phyloP scores from a whole-genome alignment of 2,888 invertebrate genomes.

The Chrysomela aeneicollis region DNA sequence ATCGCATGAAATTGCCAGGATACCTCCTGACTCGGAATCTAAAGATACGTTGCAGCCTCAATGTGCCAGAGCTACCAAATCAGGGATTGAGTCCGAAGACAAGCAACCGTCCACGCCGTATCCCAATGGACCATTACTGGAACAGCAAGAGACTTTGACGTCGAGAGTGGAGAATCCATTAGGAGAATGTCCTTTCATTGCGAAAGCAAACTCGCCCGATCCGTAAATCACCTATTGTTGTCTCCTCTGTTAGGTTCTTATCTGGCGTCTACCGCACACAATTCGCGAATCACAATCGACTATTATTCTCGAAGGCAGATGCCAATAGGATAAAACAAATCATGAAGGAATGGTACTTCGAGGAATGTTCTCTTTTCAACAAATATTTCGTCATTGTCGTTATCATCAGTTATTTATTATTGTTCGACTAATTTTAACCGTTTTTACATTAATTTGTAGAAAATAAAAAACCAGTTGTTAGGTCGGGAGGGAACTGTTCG shows the following conservation, averaged over 20 bases:
- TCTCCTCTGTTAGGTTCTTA: not conserved
- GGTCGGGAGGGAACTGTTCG: no score
- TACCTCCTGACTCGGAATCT: no score
- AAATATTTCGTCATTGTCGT: no score
- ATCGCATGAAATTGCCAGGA: no score
- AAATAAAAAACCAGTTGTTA: no score
- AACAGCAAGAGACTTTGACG: not conserved
- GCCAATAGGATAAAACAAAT: no score
- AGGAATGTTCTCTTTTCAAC: no score
- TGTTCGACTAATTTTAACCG: no score
- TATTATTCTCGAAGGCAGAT: not conserved
- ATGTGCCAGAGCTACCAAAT: not conserved
- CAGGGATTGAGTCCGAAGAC: not conserved
- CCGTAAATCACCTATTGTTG: slow-evolving; percentile 4
- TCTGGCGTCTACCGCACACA: not conserved
- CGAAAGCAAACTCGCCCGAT: slow-evolving; percentile 1
- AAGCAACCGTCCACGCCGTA: not conserved
- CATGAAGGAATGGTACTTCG: no score
- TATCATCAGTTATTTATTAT: no score
- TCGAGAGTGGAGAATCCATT: not conserved
- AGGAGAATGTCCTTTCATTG: not conserved
- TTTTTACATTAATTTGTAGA: no score
- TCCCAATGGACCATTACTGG: not conserved
- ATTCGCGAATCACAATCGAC: not conserved
- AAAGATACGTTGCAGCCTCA: no score